Evolutionary conservation across 2,888 invertebrate species (phyloP).

Genomic region (Drosophila villosipedis): DNA sequence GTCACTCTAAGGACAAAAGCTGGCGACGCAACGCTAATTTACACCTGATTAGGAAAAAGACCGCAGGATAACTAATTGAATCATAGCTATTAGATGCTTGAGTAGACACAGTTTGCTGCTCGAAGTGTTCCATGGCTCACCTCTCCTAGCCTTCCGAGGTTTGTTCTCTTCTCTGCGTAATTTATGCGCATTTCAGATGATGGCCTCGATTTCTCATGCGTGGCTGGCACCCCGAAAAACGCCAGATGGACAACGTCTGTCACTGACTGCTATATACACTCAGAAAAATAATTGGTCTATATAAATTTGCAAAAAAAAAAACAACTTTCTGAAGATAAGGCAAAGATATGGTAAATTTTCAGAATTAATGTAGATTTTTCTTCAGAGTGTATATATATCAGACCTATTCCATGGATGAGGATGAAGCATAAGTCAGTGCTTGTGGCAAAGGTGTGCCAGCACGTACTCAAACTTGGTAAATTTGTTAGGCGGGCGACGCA

Average conservation of each 20-base stretch:
- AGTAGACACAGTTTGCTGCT: conserved; percentile 7
- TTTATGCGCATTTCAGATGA: conserved; percentile 75
- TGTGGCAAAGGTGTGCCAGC: conserved; percentile 28
- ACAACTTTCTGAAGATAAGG: too few relatives aligned
- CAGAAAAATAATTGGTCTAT: not conserved
- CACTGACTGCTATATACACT: conserved; percentile 13
- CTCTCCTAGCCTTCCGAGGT: not conserved
- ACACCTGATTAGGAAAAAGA: conserved; percentile 43
- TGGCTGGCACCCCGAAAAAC: conserved; percentile 1
- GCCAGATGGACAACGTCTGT: conserved; percentile 23
- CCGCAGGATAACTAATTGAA: conserved; percentile 48
- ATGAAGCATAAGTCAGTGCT: not conserved
- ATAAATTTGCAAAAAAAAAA: not conserved
- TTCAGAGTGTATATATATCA: conserved; percentile 42
- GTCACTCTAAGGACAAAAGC: not conserved
- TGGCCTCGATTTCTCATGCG: conserved; percentile 50
- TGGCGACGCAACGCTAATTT: conserved; percentile 22
- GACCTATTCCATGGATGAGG: conserved; percentile 17
- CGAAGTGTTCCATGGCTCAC: not conserved
- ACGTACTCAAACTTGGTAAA: conserved; percentile 52
- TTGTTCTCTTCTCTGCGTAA: conserved; percentile 44
- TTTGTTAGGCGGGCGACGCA: conserved; percentile 45
- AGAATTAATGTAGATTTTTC: not conserved
- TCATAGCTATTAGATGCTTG: conserved; percentile 54
- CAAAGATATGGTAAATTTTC: too few relatives aligned